Conservation (phyloP, 2,113 vertebrate species). For the Geococcyx californianus region DNA sequence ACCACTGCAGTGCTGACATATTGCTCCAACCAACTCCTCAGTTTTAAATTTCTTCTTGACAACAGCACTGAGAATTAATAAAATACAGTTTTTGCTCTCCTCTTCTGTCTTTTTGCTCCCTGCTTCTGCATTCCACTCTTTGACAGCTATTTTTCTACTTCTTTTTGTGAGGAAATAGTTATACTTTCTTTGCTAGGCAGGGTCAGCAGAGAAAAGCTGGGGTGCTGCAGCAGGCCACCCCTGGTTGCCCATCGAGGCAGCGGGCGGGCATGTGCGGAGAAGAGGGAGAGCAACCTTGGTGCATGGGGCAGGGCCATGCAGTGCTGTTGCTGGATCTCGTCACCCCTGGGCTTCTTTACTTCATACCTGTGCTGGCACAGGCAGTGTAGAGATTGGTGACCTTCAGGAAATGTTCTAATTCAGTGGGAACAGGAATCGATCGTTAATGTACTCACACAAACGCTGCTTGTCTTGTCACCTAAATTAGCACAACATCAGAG, state of each 20-base stretch:
- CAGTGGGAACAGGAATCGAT: background rate
- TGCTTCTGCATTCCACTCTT: background rate
- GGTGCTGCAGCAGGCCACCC: background rate
- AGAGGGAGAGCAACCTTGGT: fast-evolving
- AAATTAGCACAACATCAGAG: background rate
- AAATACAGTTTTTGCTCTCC: background rate
- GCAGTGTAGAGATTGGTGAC: fast-evolving
- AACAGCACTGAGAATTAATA: background rate
- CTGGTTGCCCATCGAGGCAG: background rate
- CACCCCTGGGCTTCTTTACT: fast-evolving
- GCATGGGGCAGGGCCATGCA: fast-evolving
- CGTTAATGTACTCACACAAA: background rate
- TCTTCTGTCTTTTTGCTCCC: background rate
- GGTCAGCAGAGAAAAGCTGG: fast-evolving
- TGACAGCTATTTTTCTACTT: background rate
- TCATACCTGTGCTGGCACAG: fast-evolving
- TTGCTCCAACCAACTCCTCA: background rate
- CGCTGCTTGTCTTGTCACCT: background rate
- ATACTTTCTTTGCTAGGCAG: background rate
- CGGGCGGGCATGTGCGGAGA: background rate
- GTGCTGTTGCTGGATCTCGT: background rate
- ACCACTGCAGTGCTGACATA: background rate
- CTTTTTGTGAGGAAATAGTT: too few relatives aligned
- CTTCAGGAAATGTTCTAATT: background rate
- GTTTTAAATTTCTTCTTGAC: conserved; percentile 29